Base-by-base conservation (phyloP, 2,113 vertebrate genomes). In the Ptyas mucosa region DNA sequence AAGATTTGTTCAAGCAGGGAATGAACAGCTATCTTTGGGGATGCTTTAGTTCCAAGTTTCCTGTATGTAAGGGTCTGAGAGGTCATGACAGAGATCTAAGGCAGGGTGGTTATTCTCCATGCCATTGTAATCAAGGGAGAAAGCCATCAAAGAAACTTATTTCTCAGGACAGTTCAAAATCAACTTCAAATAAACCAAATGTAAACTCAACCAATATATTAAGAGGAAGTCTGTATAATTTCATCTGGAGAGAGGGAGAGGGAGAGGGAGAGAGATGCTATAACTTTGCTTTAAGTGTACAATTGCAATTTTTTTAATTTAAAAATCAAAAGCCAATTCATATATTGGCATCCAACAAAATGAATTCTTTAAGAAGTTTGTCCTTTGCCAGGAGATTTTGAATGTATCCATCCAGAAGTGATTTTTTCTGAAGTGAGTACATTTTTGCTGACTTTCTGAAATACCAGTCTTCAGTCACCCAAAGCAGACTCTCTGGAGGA, bases 381-480 rank as follows among this genome's bases (percentile, higher is more conserved):
- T 8, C 46, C 90, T 85, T 88, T 93, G 91, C 94, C 93, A 46
- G 49, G 81, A 64, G 20, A 93, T 86, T 94, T 51, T 51, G 91
- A 55, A 91, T 9, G 89, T 15, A 39, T 49, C 75, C 90, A 87
- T 89, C 53, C 18, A 94, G 89, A 95, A 96, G 89, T 8, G 0
- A 1, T 95, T 94, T 87, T 46, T 89, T 95, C 89, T 9, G 64
- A 93, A 23, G 29, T 81, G 93, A 95, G 95, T 94, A 95, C 91
- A 94, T 95, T 96, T 95, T 93, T 96, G 88, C 93, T 96, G 94
- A 96, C 88, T 96, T 94, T 69, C 95, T 93, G 69, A 91, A 94
- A 95, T 34, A 43, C 34, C 34, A 94, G 46, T 85, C 86, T 87
- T 94, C 90, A 92, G 90, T 95, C 95, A 96, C 90, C 43, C 52